A percentile compares a stretch with the other conserved stretches of the same genome.
These are phyloP conservation scores for Gnathonemus longibarbis DNA, from an alignment of 2,113 vertebrate genomes.

Conservation along the genomic window DNA sequence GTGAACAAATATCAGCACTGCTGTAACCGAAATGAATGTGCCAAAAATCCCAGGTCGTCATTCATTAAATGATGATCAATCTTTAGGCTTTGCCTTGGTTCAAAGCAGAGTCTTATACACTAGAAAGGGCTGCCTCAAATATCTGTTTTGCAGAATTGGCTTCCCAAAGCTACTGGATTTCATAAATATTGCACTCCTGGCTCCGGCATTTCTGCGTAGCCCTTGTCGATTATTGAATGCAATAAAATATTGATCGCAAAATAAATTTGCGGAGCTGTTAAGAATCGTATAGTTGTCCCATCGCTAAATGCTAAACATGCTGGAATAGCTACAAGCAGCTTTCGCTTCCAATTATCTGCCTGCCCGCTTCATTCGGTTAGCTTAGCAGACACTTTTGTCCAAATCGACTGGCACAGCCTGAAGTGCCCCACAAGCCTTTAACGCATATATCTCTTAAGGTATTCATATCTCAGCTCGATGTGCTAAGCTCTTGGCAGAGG, in stretches of 20 bases:
- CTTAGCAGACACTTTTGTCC: conserved; percentile 4
- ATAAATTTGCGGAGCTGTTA: background rate
- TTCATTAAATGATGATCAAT: background rate
- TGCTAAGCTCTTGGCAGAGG: background rate
- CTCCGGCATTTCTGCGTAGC: background rate
- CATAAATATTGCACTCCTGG: background rate
- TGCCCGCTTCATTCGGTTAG: background rate
- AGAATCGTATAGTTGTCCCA: background rate
- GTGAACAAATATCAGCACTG: background rate
- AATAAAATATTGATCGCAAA: conserved; percentile 9
- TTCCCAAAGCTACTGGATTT: background rate
- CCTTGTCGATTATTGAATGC: background rate
- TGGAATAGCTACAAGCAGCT: background rate
- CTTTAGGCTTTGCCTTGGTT: background rate
- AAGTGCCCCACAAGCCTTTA: background rate
- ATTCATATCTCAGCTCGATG: background rate
- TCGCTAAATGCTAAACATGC: background rate
- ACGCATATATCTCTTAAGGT: background rate
- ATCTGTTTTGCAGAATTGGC: background rate
- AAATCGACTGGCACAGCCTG: background rate
- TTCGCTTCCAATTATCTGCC: conserved; percentile 3
- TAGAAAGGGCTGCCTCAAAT: background rate
- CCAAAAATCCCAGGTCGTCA: background rate
- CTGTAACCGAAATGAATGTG: background rate
- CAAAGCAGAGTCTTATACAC: background rate